Base-by-base conservation (phyloP, 2,888 invertebrate genomes). In the Volucella inflata region DNA sequence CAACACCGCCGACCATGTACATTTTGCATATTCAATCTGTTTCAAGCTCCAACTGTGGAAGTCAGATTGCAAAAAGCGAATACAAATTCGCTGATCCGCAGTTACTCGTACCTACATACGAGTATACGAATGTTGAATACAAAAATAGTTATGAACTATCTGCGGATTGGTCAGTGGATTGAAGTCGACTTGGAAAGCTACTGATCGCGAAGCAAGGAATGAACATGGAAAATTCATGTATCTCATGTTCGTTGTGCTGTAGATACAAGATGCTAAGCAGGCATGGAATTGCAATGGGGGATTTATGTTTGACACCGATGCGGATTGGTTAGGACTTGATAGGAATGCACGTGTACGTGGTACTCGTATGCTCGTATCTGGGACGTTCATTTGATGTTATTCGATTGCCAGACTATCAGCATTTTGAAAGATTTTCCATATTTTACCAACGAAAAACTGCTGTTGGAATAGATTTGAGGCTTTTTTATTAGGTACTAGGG, bases 1-100 rank as follows among this genome's bases (percentile, higher is more conserved):
- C 70, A 44, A 74, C 44, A 0, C 30, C 59, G 1, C 30, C 59
- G 46, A 48, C 30, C 68, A 62, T 42, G 57, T 65, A 38, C 64
- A 62, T 85, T 85, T 85, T 85, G 85, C 85, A 85, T 85, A 85
- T 81, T 81, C 71, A 85, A 85, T 85, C 65, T 55, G 62, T 17
- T 59, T 8, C 71, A 46, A 11, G 42, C 81, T 81, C 71, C 44
- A 11, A 50, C 81, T 81, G 40, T 76, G 81, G 67, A 81, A 72
- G 76, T 72, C 36, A 65, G 74, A 82, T 40, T 10, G 46, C 50
- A 60, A 48, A 70, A 51, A 48, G 16, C 71, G 77, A 79, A 84
- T 84, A 79, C 68, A 65, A 84, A 84, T 75, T 79, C 40, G 9
- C 46, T 60, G 77, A 77, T 71, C 77, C 60, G 65, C 46, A 48